phyloP scores from a whole-genome alignment of 2,888 invertebrate species.

The Gryllus longicercus region DNA sequence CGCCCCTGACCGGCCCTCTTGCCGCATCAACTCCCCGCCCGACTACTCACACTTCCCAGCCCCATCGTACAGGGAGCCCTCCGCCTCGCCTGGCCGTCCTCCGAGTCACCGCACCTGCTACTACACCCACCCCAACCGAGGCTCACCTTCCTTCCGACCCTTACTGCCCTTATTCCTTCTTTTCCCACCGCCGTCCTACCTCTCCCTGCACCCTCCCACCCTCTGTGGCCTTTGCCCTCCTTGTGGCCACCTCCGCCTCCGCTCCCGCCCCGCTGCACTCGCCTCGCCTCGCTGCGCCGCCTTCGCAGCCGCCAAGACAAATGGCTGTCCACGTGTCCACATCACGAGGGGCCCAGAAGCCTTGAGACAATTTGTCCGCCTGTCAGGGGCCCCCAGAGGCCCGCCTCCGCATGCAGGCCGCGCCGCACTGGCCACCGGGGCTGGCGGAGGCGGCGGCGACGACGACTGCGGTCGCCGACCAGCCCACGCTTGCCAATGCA shows the following conservation, averaged over 20 bases:
- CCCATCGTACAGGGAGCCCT: too few relatives aligned
- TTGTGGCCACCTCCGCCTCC: neutral
- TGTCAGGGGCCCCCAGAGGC: neutral
- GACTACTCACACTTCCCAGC: too few relatives aligned
- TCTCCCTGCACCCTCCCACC: too few relatives aligned
- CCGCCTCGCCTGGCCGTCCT: too few relatives aligned
- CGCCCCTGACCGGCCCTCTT: too few relatives aligned
- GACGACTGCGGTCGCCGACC: too few relatives aligned
- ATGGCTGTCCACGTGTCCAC: constrained; percentile 4
- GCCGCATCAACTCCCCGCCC: too few relatives aligned
- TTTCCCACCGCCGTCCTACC: neutral
- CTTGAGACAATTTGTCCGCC: neutral
- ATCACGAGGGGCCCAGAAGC: neutral
- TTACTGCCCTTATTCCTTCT: neutral
- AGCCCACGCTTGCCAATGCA: too few relatives aligned
- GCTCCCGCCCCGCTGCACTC: neutral
- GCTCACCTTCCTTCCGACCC: neutral
- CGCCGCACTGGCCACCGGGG: too few relatives aligned
- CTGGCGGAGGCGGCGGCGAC: too few relatives aligned
- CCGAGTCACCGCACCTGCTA: neutral
- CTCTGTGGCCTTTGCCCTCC: neutral
- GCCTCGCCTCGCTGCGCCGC: constrained; percentile 9
- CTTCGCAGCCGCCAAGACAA: constrained; percentile 5
- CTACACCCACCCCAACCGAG: neutral
- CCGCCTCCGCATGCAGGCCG: neutral